A percentile compares a stretch with the other conserved stretches of the same genome.
Conservation (phyloP, 2,888 invertebrate genomes). For the Ormia ochracea region DNA sequence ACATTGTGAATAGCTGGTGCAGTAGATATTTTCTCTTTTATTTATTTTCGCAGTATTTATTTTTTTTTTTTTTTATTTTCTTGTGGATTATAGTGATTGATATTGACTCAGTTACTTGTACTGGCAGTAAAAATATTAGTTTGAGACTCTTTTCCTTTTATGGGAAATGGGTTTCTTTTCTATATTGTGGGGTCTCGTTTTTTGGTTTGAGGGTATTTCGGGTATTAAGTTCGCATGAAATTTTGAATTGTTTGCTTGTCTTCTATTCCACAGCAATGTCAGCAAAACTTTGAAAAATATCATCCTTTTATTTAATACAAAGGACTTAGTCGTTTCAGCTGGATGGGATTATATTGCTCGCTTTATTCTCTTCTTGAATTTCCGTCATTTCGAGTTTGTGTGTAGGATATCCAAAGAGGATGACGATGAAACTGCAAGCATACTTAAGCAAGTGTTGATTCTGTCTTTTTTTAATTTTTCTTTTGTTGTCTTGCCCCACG, state of each 20-base stretch:
- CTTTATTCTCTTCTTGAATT: not conserved
- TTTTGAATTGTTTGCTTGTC: not conserved
- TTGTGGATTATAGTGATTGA: slow-evolving; percentile 55
- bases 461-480: not conserved
- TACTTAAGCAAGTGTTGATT: slow-evolving; percentile 4
- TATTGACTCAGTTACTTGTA: slow-evolving; percentile 59
- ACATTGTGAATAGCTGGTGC: not conserved
- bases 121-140: slow-evolving; percentile 67
- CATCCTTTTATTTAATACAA: not conserved
- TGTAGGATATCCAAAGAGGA: not conserved
- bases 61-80: slow-evolving; percentile 10
- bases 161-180: not conserved
- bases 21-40: no score
- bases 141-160: slow-evolving; percentile 28
- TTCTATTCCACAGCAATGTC: not conserved
- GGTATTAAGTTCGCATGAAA: not conserved
- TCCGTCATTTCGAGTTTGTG: not conserved
- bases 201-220: not conserved
- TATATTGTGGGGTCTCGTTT: not conserved
- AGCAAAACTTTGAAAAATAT: not conserved
- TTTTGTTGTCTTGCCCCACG: not conserved
- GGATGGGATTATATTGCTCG: not conserved
- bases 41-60: not conserved
- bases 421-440: not conserved
- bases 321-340: not conserved